A percentile compares a stretch with the other conserved stretches of the same genome.
phyloP scores from a whole-genome alignment of 2,888 invertebrate genomes.

The Ctenicera cuprea region DNA sequence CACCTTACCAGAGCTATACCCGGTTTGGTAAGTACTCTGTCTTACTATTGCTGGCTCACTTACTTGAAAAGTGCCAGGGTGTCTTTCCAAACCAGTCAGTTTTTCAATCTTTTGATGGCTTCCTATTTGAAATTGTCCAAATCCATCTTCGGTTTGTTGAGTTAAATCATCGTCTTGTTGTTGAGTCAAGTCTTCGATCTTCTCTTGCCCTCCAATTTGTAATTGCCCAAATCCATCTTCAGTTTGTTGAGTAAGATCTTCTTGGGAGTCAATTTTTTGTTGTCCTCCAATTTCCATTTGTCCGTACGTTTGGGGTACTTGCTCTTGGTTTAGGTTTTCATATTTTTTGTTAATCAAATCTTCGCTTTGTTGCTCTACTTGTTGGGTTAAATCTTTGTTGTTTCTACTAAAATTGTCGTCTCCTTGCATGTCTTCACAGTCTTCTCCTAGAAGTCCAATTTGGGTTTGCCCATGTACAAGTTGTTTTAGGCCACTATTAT shows the following conservation, averaged over 20 bases:
- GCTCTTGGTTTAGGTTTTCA: slow-evolving; percentile 40
- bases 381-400: slow-evolving; percentile 50
- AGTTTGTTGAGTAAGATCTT: slow-evolving; percentile 60
- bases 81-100: slow-evolving; percentile 30
- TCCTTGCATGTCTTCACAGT: slow-evolving; percentile 51
- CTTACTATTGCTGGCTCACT: slow-evolving; percentile 51
- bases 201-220: slow-evolving; percentile 52
- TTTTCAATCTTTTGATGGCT: background rate
- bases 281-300: slow-evolving; percentile 52
- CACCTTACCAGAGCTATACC: slow-evolving; percentile 58
- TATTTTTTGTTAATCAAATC: slow-evolving; percentile 58
- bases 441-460: slow-evolving; percentile 28
- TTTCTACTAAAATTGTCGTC: slow-evolving; percentile 46
- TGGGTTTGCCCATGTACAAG: background rate
- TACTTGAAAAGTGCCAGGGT: slow-evolving; percentile 44
- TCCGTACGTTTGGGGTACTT: slow-evolving; percentile 44
- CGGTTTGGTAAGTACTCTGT: slow-evolving; percentile 58
- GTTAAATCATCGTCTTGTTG: slow-evolving; percentile 59
- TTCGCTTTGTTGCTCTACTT: slow-evolving; percentile 50
- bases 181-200: slow-evolving; percentile 8
- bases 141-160: slow-evolving; percentile 58
- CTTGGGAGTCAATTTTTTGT: slow-evolving; percentile 31
- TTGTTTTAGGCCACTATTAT: background rate
- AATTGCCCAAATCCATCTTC: slow-evolving; percentile 58
- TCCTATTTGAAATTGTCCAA: slow-evolving; percentile 53